Evolutionary conservation across 2,113 vertebrate species (phyloP), one percentile per base, ranked within the genome.

Genomic region (Circaetus gallicus): DNA sequence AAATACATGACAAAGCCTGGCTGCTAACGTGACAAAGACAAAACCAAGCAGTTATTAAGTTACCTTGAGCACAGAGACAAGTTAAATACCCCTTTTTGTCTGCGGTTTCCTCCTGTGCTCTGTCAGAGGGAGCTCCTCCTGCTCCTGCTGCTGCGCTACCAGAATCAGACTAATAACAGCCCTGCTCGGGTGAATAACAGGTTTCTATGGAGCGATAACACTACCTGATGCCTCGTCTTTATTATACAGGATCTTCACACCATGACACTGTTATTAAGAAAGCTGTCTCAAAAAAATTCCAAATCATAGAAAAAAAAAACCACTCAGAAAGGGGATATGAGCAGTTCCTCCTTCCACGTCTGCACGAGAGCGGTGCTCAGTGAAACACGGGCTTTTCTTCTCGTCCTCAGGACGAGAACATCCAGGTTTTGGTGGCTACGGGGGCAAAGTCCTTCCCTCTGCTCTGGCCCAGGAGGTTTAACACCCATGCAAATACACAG

Each of bases 161-260:
- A 4, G 38, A 11, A 59, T 16, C 36, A 45, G 81, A 18, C 66
- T 70, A 89, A 95, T 86, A 71, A 89, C 87, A 95, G 94, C 72
- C 38, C 95, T 85, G 86, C 83, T 15, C 3, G 0, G 67, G 34
- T 28, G 67, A 92, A 91, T 87, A 89, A 82, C 13, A 16, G 90
- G 86, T 70, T 88, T 82, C 15, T 11, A 0, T 11, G 22, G 34
- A 94, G 73, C 1, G 5, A 86, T 17, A 80, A 12, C 80, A 3
- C 78, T 13, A 78, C 58, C 91, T 38, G 74, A 20, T 21, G 38
- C 55, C 78, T 50, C 8, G 2, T 7, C 90, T 86, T 78, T 32
- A 45, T 29, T 63, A 73, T 36, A 26, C 14, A 3, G 40, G 4
- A 93, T 20, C 82, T 86, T 73, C 84, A 59, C 83, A n/a, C 34